Percentiles rank a stretch among this genome's conserved stretches.
Conservation (phyloP, 2,113 vertebrate genomes). For the Micromys minutus region DNA sequence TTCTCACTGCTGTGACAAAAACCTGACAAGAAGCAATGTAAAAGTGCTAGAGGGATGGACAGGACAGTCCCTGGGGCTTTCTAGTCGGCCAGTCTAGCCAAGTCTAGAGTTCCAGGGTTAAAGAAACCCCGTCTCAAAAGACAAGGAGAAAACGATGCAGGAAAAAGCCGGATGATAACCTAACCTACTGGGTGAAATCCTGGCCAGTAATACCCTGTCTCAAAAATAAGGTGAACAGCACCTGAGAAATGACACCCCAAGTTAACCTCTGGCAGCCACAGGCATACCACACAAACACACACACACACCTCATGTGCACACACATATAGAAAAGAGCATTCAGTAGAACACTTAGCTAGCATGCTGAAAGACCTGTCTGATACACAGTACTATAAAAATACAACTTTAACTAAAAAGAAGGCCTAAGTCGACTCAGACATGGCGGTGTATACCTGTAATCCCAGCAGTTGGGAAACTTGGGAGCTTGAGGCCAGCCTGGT, state of each 20-base stretch:
- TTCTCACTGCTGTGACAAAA: not conserved
- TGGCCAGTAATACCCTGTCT: no score
- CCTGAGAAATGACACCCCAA: no score
- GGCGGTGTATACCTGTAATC: not conserved
- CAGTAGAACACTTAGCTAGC: not conserved
- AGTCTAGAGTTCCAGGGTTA: not conserved
- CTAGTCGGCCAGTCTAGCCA: not conserved
- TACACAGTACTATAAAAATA: not conserved
- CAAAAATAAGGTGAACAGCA: no score
- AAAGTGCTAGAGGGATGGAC: not conserved
- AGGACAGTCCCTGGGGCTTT: not conserved
- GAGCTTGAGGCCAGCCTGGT: not conserved
- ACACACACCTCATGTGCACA: not conserved
- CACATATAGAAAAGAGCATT: not conserved
- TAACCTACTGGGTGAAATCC: no score
- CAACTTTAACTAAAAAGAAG: not conserved
- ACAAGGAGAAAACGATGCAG: not conserved
- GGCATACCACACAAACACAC: not conserved
- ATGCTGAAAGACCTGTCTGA: not conserved
- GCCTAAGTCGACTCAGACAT: not conserved
- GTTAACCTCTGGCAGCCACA: no score
- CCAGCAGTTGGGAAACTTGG: not conserved
- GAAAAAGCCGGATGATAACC: not conserved
- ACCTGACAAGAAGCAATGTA: not conserved
- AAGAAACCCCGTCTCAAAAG: not conserved